Conservation (phyloP, 2,113 vertebrate species). For the Cyphomyrus discorhynchus region DNA sequence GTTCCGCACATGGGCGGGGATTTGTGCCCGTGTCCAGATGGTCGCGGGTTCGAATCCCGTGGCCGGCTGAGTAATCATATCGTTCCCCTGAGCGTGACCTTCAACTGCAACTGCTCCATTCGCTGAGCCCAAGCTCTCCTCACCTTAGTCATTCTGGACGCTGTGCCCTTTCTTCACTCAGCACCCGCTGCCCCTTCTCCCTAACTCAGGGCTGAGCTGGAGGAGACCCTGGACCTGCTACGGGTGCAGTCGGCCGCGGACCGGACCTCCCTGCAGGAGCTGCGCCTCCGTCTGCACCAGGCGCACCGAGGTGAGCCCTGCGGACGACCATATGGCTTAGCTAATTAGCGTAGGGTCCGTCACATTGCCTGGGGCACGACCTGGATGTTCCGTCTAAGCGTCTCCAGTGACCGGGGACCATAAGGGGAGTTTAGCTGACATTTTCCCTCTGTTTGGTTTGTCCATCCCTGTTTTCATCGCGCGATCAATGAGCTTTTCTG, state of each 20-base stretch:
- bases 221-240: conserved; percentile 74
- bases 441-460: background rate
- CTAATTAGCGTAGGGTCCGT: background rate
- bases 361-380: background rate
- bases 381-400: background rate
- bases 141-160: background rate
- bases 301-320: conserved; percentile 57
- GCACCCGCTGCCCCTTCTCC: background rate
- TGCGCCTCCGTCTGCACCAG: conserved; percentile 56
- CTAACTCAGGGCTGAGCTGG: conserved; percentile 60
- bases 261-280: conserved; percentile 63
- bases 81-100: background rate
- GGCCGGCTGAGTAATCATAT: background rate
- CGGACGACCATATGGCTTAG: too few species aligned
- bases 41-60: background rate
- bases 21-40: background rate
- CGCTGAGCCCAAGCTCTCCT: background rate
- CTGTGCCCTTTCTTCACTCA: background rate
- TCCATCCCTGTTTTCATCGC: background rate
- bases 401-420: too few species aligned
- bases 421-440: background rate
- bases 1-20: background rate
- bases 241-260: conserved; percentile 62
- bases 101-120: background rate
- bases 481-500: background rate